Conservation (phyloP, 2,888 invertebrate species). For the Nymphalis urticae region DNA sequence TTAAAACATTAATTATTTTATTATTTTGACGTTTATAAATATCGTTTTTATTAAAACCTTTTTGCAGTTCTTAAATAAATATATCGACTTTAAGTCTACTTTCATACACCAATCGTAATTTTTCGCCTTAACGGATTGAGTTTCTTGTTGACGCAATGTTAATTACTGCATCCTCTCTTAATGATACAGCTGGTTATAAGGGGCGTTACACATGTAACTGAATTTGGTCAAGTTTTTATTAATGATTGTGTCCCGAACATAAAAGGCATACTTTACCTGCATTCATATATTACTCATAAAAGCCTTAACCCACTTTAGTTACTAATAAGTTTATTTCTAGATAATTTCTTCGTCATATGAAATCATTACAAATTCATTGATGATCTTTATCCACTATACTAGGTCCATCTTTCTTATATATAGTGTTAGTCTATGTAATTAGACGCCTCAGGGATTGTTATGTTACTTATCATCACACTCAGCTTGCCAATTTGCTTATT, state of each 20-base stretch:
- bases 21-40: neutral
- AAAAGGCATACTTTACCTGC: neutral
- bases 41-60: slow-evolving; percentile 22
- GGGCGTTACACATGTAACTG: slow-evolving; percentile 1
- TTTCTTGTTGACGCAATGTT: slow-evolving; percentile 13
- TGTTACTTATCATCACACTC: too few relatives aligned
- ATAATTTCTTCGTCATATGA: too few relatives aligned
- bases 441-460: too few relatives aligned
- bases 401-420: too few relatives aligned
- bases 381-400: too few relatives aligned
- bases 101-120: slow-evolving; percentile 22
- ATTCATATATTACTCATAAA: too few relatives aligned
- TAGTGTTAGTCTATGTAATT: too few relatives aligned
- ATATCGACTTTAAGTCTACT: slow-evolving; percentile 24
- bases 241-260: neutral
- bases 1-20: neutral
- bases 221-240: neutral
- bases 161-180: slow-evolving; percentile 16
- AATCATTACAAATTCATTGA: too few relatives aligned
- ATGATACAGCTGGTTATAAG: slow-evolving; percentile 3
- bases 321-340: too few relatives aligned
- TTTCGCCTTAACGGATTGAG: slow-evolving; percentile 14
- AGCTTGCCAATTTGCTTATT: too few relatives aligned
- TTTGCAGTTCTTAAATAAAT: slow-evolving; percentile 22
- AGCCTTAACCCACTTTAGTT: too few relatives aligned